Evolutionary conservation across 2,888 invertebrate species (phyloP).

Genomic region (Amblyjoppa fuscipennis): DNA sequence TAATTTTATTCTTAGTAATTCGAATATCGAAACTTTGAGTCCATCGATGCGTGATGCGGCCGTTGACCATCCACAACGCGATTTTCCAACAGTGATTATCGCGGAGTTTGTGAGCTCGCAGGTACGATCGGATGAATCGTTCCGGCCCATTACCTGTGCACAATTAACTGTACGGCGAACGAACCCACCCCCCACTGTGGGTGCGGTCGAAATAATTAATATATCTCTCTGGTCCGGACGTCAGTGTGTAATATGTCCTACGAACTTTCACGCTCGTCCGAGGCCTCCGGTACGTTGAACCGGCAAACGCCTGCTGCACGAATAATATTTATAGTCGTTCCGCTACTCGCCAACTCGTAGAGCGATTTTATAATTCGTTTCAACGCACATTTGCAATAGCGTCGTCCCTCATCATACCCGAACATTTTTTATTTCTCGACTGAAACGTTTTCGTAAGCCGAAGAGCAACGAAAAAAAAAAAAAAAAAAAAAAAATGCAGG

Average conservation of each 20-base stretch:
- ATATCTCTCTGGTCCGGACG: constrained; percentile 38
- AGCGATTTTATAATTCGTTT: not conserved
- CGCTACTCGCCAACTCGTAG: not conserved
- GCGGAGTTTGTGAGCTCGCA: constrained; percentile 32
- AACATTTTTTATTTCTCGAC: not conserved
- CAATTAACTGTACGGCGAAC: constrained; percentile 63
- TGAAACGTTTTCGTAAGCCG: too few relatives aligned
- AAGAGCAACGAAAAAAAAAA: too few relatives aligned
- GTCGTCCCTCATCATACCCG: not conserved
- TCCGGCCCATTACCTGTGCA: constrained; percentile 63
- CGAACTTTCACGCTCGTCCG: constrained; percentile 12
- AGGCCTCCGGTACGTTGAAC: not conserved
- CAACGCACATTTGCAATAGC: not conserved
- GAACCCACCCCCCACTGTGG: constrained; percentile 46
- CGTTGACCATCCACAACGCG: constrained; percentile 26
- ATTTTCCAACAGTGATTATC: constrained; percentile 54
- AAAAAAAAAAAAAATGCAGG: too few relatives aligned
- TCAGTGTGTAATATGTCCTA: not conserved
- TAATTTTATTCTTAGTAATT: constrained; percentile 17
- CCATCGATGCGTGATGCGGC: constrained; percentile 38
- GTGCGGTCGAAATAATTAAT: constrained; percentile 66
- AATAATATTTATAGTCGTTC: constrained; percentile 2
- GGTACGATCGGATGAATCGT: constrained; percentile 58
- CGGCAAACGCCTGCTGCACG: not conserved
- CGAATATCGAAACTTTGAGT: constrained; percentile 43